These are phyloP conservation scores for Triops cancriformis DNA, from an alignment of 1,140 invertebrate species.

Conservation along the genomic window DNA sequence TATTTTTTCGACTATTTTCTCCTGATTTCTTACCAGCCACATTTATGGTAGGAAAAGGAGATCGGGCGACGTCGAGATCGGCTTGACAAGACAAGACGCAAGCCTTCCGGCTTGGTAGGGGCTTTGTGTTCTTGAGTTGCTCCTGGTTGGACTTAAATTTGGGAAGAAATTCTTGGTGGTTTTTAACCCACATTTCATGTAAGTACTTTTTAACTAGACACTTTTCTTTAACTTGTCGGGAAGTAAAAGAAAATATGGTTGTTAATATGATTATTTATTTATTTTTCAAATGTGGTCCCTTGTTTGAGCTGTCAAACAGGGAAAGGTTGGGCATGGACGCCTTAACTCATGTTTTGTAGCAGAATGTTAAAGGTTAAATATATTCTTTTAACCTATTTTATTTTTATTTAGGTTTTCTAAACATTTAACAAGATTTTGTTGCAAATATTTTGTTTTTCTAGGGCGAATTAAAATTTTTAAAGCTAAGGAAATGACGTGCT, in stretches of 20 bases:
- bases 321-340: slow-evolving; percentile 8
- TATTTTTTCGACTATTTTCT: neutral
- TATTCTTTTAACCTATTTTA: neutral
- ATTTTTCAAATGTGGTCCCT: neutral
- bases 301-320: neutral
- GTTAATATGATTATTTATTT: neutral
- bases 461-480: no score
- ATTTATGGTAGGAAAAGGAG: neutral
- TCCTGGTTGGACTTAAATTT: neutral
- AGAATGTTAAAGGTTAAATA: neutral
- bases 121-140: slow-evolving; percentile 10
- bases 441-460: no score
- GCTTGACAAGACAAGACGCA: slow-evolving; percentile 4
- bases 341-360: neutral
- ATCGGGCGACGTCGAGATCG: neutral
- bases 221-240: no score
- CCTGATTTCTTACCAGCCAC: neutral
- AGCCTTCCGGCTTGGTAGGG: slow-evolving; percentile 8
- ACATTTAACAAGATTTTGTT: no score
- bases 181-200: neutral
- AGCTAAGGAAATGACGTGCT: no score
- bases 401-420: no score
- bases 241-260: no score
- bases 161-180: neutral
- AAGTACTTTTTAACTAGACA: neutral